These are phyloP conservation scores for Chymomyza fuscimana DNA, from an alignment of 2,888 invertebrate genomes.

Conservation along the genomic window DNA sequence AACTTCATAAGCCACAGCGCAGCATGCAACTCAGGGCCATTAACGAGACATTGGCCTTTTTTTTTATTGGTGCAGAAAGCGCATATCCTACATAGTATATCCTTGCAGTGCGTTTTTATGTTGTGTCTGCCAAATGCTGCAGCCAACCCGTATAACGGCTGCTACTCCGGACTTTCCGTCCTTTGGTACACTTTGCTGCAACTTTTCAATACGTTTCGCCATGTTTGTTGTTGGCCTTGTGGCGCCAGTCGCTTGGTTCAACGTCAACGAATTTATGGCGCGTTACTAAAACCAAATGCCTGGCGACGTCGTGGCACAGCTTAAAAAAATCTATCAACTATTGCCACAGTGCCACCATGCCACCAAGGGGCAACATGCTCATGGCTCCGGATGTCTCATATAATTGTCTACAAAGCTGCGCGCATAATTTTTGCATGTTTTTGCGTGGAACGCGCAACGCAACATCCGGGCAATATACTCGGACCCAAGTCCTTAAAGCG, in stretches of 20 bases:
- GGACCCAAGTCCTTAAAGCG: conserved; percentile 35
- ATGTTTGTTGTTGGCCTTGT: conserved; percentile 49
- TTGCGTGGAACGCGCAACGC: conserved; percentile 44
- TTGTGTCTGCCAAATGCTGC: conserved; percentile 10
- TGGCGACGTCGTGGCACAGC: conserved; percentile 30
- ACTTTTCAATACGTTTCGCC: conserved; percentile 15
- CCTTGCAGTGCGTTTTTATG: conserved; percentile 34
- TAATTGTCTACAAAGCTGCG: conserved; percentile 39
- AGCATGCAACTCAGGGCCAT: conserved; percentile 55
- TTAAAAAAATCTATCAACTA: conserved; percentile 20
- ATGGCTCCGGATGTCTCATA: conserved; percentile 7
- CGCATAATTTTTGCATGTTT: conserved; percentile 60
- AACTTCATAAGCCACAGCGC: conserved; percentile 51
- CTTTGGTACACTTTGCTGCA: background rate
- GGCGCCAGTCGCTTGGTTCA: conserved; percentile 58
- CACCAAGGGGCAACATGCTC: background rate
- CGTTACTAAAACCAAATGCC: conserved; percentile 28
- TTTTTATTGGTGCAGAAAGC: conserved; percentile 23
- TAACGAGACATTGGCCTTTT: conserved; percentile 66
- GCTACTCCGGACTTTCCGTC: conserved; percentile 16
- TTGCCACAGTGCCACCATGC: background rate
- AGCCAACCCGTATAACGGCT: conserved; percentile 9
- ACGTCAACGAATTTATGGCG: conserved; percentile 6
- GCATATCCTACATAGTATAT: conserved; percentile 41
- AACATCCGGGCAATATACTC: background rate